These are phyloP conservation scores for Coelopa frigida DNA, from an alignment of 1,140 invertebrate genomes.

Conservation along the genomic window DNA sequence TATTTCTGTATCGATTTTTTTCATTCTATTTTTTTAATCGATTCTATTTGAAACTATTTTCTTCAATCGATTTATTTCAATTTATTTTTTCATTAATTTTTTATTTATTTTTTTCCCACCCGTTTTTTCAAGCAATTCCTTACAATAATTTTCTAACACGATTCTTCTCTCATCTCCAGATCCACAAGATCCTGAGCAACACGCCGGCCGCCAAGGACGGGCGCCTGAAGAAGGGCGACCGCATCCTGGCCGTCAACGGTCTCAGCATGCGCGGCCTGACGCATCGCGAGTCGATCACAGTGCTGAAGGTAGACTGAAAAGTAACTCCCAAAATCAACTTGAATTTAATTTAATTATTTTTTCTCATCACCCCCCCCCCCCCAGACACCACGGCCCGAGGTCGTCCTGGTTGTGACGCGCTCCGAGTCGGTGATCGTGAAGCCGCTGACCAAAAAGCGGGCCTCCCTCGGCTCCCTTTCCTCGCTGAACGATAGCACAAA, in stretches of 20 bases:
- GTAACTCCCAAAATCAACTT: slow-evolving; percentile 1
- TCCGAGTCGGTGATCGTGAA: slow-evolving; percentile 41
- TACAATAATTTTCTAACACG: too few relatives aligned
- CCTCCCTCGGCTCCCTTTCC: slow-evolving; percentile 40
- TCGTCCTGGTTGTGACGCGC: slow-evolving; percentile 56
- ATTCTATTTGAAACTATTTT: too few relatives aligned
- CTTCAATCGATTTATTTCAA: background rate
- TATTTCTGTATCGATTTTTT: too few relatives aligned
- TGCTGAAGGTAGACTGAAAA: slow-evolving; percentile 63
- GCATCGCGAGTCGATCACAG: slow-evolving; percentile 74
- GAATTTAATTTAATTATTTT: slow-evolving; percentile 1
- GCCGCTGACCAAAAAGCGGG: slow-evolving; percentile 38
- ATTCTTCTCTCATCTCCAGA: slow-evolving; percentile 53
- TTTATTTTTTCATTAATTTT: background rate
- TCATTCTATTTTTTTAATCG: too few relatives aligned
- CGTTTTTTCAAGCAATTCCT: too few relatives aligned
- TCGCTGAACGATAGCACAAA: slow-evolving; percentile 39
- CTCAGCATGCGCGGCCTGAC: slow-evolving; percentile 70
- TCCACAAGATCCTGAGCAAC: slow-evolving; percentile 77
- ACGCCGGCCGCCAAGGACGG: slow-evolving; percentile 81
- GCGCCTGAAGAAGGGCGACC: slow-evolving; percentile 75
- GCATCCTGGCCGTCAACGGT: slow-evolving; percentile 85
- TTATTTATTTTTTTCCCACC: background rate
- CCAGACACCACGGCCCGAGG: slow-evolving; percentile 58
- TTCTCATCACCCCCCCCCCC: slow-evolving; percentile 5